Evolutionary conservation across 2,888 invertebrate genomes (phyloP), one percentile per base, ranked within the genome.

Genomic region (Brachyptera putata): DNA sequence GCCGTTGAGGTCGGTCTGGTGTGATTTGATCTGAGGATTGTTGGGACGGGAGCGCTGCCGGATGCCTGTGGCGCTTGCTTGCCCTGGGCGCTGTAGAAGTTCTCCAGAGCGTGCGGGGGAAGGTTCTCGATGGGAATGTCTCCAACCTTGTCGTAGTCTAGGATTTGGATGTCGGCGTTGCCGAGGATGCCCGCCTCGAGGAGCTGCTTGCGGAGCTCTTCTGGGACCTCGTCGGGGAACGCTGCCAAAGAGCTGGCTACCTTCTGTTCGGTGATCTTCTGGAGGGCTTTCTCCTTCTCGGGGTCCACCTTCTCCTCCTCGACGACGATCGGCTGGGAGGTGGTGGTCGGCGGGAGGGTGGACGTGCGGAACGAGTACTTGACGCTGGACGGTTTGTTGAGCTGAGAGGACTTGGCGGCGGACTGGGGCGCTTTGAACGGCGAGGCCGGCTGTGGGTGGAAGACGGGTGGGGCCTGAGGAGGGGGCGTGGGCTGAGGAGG

Each of bases 101-200:
- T 91, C 36, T 90, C 90, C 61, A 92, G 74, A 67, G 91, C 91
- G 74, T 92, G 91, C 56, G 91, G 89, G 1, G 91, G 91, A 55
- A 92, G 74, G 64, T 87, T 89, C 64, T 91, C 91, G 56, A 92
- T 77, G 3, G 89, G 86, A 58, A 90, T 90, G 64, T 90, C 91
- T 26, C 92, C 91, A 39, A 91, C 85, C 78, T 92, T 91, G 69
- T 92, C 91, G 68, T 92, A 92, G 75, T 92, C 91, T 61, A 92
- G 75, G 50, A 93, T 82, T 66, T 92, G 91, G 62, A 93, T 92
- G 68, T 92, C 89, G 46, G 92, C 92, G 70, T 92, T 90, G 67
- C 89, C 87, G 58, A 93, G 76, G 67, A 93, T 92, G 37, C 93
- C 93, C 0, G 92, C 92, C 53, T 88, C 86, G 48, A 92, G 75